phyloP scores from a whole-genome alignment of 2,888 invertebrate species.

The Limnephilus auricula region DNA sequence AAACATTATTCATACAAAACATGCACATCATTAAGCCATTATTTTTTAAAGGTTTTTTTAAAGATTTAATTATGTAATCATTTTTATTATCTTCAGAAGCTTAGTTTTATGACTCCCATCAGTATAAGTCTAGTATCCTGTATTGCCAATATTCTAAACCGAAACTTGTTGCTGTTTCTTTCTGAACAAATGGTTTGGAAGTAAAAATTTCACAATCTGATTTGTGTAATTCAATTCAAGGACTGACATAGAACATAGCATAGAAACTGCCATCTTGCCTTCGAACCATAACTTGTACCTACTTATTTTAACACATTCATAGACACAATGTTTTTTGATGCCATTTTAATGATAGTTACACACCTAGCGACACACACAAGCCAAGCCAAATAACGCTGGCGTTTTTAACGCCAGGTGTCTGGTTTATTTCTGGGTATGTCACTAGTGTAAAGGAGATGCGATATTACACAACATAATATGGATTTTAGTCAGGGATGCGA shows the following conservation, averaged over 20 bases:
- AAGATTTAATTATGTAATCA: too few relatives aligned
- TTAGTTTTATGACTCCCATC: neutral
- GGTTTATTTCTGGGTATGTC: too few relatives aligned
- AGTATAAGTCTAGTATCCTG: neutral
- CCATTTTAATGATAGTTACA: too few relatives aligned
- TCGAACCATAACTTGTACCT: neutral
- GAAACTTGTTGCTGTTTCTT: neutral
- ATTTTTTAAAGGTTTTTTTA: neutral
- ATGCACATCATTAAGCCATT: neutral
- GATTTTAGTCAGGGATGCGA: too few relatives aligned
- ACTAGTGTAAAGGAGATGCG: too few relatives aligned
- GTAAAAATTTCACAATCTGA: neutral
- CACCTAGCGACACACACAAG: too few relatives aligned
- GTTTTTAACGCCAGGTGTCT: too few relatives aligned
- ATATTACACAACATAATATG: too few relatives aligned
- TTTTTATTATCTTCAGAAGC: neutral
- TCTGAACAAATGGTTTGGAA: neutral
- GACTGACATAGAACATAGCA: neutral
- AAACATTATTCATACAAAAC: neutral
- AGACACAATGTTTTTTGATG: too few relatives aligned
- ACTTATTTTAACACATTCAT: too few relatives aligned
- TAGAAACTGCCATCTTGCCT: neutral
- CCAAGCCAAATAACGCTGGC: too few relatives aligned
- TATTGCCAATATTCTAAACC: neutral
- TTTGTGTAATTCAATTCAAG: neutral